Percentiles rank a stretch among this genome's conserved stretches.
These are phyloP conservation scores for Electrona antarctica DNA, from an alignment of 2,113 vertebrate species.

Conservation along the genomic window DNA sequence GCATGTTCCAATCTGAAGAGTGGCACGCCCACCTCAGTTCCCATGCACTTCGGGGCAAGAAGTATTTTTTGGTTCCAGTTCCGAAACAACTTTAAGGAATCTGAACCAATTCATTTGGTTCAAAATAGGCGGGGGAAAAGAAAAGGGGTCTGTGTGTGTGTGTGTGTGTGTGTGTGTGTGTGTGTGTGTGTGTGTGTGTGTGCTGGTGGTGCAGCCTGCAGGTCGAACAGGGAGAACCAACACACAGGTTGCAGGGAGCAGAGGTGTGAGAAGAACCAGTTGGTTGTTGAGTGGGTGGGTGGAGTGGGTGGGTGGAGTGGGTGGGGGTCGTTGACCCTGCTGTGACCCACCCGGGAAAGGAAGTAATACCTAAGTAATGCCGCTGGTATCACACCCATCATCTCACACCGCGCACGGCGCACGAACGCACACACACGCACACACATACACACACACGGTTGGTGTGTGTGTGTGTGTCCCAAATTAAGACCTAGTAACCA, in stretches of 20 bases:
- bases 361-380: conserved; percentile 62
- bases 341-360: conserved; percentile 65
- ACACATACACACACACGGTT: conserved; percentile 29
- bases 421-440: conserved; percentile 29
- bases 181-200: no score
- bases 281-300: conserved; percentile 46
- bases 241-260: conserved; percentile 35
- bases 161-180: no score
- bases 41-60: no score
- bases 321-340: conserved; percentile 45
- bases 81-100: no score
- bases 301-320: conserved; percentile 13
- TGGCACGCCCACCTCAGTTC: no score
- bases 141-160: no score
- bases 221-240: conserved; percentile 28
- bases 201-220: background rate
- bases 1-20: no score
- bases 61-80: no score
- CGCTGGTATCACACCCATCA: conserved; percentile 48
- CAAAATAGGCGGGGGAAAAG: no score
- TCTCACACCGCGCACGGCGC: background rate
- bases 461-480: conserved; percentile 40
- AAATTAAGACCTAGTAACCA: conserved; percentile 70
- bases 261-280: conserved; percentile 24
- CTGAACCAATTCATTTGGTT: no score